Conservation (phyloP, 2,888 invertebrate genomes). For the Ligdia adustata region DNA sequence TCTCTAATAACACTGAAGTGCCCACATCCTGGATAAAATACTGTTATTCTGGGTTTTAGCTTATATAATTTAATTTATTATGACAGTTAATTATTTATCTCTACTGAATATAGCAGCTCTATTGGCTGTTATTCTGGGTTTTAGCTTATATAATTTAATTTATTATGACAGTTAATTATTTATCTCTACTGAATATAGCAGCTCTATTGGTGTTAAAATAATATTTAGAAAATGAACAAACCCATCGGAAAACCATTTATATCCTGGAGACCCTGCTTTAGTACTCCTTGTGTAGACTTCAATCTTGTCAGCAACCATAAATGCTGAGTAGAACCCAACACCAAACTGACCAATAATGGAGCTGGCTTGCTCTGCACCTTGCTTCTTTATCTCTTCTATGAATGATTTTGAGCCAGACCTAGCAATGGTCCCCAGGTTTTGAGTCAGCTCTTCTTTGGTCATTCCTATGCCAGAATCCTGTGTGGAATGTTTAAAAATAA, state of each 20-base stretch:
- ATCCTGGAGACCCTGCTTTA: slow-evolving; percentile 86
- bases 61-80: too few relatives aligned
- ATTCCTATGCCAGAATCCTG: slow-evolving; percentile 97
- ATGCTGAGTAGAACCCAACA: slow-evolving; percentile 98
- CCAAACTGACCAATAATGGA: slow-evolving; percentile 99
- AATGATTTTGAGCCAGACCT: slow-evolving; percentile 98
- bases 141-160: too few relatives aligned
- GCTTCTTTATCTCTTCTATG: slow-evolving; percentile 91
- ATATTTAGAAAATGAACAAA: slow-evolving; percentile 56
- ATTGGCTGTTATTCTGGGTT: too few relatives aligned
- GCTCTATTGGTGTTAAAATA: too few relatives aligned
- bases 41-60: too few relatives aligned
- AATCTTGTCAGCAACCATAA: slow-evolving; percentile 98
- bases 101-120: too few relatives aligned
- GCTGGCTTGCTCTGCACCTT: slow-evolving; percentile 84
- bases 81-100: too few relatives aligned
- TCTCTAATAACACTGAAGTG: too few relatives aligned
- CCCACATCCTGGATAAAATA: too few relatives aligned
- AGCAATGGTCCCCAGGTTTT: slow-evolving; percentile 97
- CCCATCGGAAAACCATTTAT: slow-evolving; percentile 97
- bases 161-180: too few relatives aligned
- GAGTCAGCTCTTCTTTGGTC: slow-evolving; percentile 95
- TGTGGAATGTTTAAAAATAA: too few relatives aligned
- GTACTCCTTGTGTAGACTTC: slow-evolving; percentile 94
- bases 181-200: too few relatives aligned